Conservation (phyloP, 2,113 vertebrate species). For the Falco punctatus region DNA sequence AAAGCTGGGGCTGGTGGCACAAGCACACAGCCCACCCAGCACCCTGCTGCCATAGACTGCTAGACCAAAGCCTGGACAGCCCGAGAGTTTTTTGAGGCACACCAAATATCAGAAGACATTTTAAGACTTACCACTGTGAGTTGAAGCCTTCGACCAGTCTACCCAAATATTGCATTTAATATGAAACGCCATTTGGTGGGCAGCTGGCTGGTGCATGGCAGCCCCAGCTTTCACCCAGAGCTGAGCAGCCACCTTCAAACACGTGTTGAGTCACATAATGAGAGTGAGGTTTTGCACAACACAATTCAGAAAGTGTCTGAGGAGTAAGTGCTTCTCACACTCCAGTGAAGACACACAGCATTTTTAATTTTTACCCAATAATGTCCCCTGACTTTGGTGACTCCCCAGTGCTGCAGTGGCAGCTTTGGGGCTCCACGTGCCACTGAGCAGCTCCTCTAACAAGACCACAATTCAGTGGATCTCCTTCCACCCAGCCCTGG, state of each 20-base stretch:
- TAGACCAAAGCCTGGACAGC: neutral
- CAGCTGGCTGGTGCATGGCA: neutral
- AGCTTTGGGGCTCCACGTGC: neutral
- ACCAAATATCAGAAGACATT: neutral
- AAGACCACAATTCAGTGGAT: neutral
- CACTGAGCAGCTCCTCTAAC: neutral
- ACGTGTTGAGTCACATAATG: neutral
- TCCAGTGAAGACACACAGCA: neutral
- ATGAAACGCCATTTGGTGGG: accelerated
- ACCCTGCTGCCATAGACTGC: neutral
- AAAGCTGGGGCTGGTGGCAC: neutral
- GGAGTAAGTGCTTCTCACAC: neutral
- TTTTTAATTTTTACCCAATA: neutral
- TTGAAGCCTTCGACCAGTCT: accelerated
- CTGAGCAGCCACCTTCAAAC: neutral
- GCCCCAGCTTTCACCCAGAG: neutral
- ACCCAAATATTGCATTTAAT: neutral
- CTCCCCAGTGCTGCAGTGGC: neutral
- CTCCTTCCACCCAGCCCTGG: neutral
- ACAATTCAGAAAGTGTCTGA: neutral
- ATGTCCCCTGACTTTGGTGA: neutral
- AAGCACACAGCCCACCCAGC: accelerated
- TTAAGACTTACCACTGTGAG: neutral
- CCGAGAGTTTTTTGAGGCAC: neutral
- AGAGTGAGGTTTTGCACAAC: neutral